Conservation (phyloP, 1,140 invertebrate species). For the Hyles vespertilio region DNA sequence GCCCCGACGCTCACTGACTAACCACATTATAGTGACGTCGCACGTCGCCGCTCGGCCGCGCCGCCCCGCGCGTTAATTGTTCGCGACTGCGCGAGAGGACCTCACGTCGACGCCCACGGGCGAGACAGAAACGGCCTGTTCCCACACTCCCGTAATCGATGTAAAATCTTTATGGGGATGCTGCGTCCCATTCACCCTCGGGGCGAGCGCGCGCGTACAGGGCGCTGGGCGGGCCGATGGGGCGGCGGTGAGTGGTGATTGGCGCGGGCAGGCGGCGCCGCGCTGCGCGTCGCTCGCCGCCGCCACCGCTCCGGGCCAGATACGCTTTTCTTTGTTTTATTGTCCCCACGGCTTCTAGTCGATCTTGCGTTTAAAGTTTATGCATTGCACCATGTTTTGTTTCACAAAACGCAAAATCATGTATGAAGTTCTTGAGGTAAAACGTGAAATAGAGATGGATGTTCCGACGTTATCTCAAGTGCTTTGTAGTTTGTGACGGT, state of each 20-base stretch:
- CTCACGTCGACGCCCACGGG: constrained; percentile 55
- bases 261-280: constrained; percentile 29
- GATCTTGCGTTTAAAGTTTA: constrained; percentile 74
- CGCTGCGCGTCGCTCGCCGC: constrained; percentile 19
- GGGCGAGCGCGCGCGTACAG: constrained; percentile 21
- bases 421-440: constrained; percentile 68
- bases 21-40: constrained; percentile 71
- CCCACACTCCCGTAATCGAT: constrained; percentile 61
- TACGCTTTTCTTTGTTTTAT: constrained; percentile 72
- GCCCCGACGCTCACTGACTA: constrained; percentile 71
- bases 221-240: constrained; percentile 42
- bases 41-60: constrained; percentile 38
- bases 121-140: constrained; percentile 56
- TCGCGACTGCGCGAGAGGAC: constrained; percentile 67
- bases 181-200: constrained; percentile 57
- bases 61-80: constrained; percentile 69
- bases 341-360: constrained; percentile 69
- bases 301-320: constrained; percentile 51
- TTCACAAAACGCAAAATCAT: constrained; percentile 68
- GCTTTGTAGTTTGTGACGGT: constrained; percentile 31
- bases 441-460: constrained; percentile 55
- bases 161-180: constrained; percentile 68
- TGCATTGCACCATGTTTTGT: constrained; percentile 74
- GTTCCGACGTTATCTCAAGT: constrained; percentile 18
- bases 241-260: constrained; percentile 37